A percentile compares a stretch with the other conserved stretches of the same genome.
Conservation (phyloP, 2,888 invertebrate genomes). For the Tachystola acroxantha region DNA sequence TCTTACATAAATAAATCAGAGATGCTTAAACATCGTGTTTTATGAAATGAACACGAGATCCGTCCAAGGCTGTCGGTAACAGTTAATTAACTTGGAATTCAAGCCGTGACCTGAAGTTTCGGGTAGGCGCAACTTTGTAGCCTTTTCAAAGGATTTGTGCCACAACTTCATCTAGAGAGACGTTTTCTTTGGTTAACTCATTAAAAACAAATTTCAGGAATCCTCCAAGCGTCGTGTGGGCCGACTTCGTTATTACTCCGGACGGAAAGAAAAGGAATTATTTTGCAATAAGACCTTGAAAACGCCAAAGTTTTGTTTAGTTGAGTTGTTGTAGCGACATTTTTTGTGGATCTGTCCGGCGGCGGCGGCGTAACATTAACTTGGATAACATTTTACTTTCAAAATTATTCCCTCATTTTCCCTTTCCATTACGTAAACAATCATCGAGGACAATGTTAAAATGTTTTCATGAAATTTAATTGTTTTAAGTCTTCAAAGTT, state of each 20-base stretch:
- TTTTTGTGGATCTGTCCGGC: not conserved
- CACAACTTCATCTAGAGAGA: constrained; percentile 33
- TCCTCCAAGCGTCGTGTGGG: constrained; percentile 23
- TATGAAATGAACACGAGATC: constrained; percentile 32
- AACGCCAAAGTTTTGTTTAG: constrained; percentile 8
- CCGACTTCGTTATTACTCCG: constrained; percentile 21
- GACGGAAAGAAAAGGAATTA: constrained; percentile 19
- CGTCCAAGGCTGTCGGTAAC: constrained; percentile 20
- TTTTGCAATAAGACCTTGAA: constrained; percentile 18
- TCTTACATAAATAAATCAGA: constrained; percentile 16
- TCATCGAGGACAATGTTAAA: not conserved
- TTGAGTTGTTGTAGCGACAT: constrained; percentile 6
- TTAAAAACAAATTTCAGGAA: constrained; percentile 48
- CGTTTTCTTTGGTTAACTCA: constrained; percentile 46
- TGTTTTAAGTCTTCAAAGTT: constrained; percentile 4
- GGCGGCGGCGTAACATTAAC: not conserved
- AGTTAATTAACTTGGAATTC: constrained; percentile 51
- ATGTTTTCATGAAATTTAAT: not conserved
- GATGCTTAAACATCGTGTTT: constrained; percentile 26
- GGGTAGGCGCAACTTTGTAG: constrained; percentile 38
- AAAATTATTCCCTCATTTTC: not conserved
- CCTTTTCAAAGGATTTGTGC: constrained; percentile 47
- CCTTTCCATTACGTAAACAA: not conserved
- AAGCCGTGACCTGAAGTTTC: constrained; percentile 46
- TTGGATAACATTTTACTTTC: not conserved